Base-by-base conservation (phyloP, 2,113 vertebrate genomes). In the Rhegmatorhina hoffmannsi region DNA sequence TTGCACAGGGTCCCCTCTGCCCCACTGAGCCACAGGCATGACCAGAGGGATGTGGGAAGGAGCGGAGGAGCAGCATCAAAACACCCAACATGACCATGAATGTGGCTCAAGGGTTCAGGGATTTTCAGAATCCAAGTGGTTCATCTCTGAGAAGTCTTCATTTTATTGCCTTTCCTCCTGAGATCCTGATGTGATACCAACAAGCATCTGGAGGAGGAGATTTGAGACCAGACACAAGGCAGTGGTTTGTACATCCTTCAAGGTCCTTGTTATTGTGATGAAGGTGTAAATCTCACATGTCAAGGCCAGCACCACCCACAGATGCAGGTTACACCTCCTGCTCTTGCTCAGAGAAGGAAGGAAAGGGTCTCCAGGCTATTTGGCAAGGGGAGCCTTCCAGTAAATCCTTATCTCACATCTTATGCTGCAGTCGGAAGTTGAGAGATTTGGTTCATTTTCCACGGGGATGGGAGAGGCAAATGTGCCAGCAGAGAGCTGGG, bases 21-120 rank as follows among this genome's bases (percentile, higher is more conserved):
- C 26, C 1, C 1, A 26, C 20, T 0, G 2, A 80, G 50, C 62
- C 56, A 11, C 31, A 5, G 0, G 50, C n/a, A 1, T 1, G 2
- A 77, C 53, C 8, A 10, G 17, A 16, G 0, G 43, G 80, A 53
- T 11, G 52, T 1, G 1, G 34, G 49, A 2, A 20, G 4, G 14
- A 18, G 25, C 0, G 6, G 26, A 21, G 24, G 11, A 23, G 10
- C 59, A 58, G 15, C 46, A 3, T 1, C 2, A 0, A 34, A 68
- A 13, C 46, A 28, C 17, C 24, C 6, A 33, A 11, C 0, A 13
- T 4, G 23, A 4, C n/a, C 28, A 2, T 9, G 2, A 2, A 20
- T 0, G 33, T 0, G 50, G 56, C 60, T 58, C 46, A 1, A 11
- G 21, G 50, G 36, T 29, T 63, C 40, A 6, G 26, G 1, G 7